Base-by-base conservation (phyloP, 2,888 invertebrate species). In the Hydriomena furcata region DNA sequence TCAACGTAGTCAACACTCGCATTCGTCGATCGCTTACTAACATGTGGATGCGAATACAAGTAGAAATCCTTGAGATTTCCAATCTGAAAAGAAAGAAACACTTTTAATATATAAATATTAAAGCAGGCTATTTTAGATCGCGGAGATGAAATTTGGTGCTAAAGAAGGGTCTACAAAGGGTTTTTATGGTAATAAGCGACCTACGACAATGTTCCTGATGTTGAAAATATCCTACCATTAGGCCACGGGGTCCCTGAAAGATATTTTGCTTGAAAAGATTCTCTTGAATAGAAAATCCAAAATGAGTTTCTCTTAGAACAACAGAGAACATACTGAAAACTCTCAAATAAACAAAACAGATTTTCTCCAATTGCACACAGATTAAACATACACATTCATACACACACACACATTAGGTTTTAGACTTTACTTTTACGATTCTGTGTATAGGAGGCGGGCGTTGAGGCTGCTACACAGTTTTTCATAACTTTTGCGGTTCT, bases 1-100 rank as follows among this genome's bases (percentile, higher is more conserved):
- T 70, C 73, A 50, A 76, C 76, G 66, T 82, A 76, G 51, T 80
- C 76, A 31, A 65, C 55, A 58, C 90, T 90, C 38, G 87, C 79
- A 51, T 90, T 89, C 1, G 72, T 62, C 23, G 90, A 90, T 56
- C 90, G 76, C 58, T 89, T 90, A 58, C 80, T 86, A 59, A 90
- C 68, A 58, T 83, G 82, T 20, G 89, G 86, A 55, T 90, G 90
- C 55, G 88, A 87, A 57, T 89, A 66, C 44, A 90, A 62, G 63
- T 73, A 90, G 61, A 79, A 90, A 56, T 87, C 66, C 57, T 80
- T 84, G 63, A 90, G 63, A 66, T 74, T 82, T 38, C 90, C 90
- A 66, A 90, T 90, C 90, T 90, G 87, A 20, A 80, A 84, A 72
- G 57, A 76, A 73, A 60, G 51, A 64, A 61, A 59, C 41, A n/a